These are phyloP conservation scores for Mus caroli DNA, from an alignment of 2,797 vertebrate genomes.

Conservation along the genomic window DNA sequence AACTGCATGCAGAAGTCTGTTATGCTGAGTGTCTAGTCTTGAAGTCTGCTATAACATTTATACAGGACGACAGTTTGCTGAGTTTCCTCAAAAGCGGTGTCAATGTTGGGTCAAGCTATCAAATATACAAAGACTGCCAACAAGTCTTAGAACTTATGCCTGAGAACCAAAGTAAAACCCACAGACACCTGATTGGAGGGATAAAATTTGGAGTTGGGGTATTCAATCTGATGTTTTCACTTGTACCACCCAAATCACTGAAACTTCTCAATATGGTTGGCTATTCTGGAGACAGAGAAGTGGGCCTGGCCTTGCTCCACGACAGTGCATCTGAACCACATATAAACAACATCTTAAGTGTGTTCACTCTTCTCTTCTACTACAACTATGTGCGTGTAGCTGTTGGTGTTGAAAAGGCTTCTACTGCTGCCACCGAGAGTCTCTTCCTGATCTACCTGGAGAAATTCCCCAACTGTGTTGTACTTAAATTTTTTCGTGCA, in stretches of 20 bases:
- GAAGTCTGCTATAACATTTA: slow-evolving; percentile 69
- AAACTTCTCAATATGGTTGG: slow-evolving; percentile 74
- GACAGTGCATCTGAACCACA: slow-evolving; percentile 89
- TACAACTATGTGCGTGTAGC: slow-evolving; percentile 91
- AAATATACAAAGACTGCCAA: slow-evolving; percentile 83
- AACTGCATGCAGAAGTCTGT: slow-evolving; percentile 81
- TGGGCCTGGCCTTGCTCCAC: slow-evolving; percentile 75
- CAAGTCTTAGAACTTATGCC: slow-evolving; percentile 61
- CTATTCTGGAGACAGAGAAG: slow-evolving; percentile 67
- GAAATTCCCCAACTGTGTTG: slow-evolving; percentile 92
- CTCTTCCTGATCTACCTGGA: slow-evolving; percentile 89
- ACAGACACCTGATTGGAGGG: slow-evolving; percentile 74
- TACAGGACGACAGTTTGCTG: slow-evolving; percentile 76
- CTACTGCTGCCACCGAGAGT: slow-evolving; percentile 87
- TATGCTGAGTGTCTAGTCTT: slow-evolving; percentile 81
- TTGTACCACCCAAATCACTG: slow-evolving; percentile 77
- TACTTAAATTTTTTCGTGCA: slow-evolving; percentile 92
- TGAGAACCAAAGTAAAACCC: slow-evolving; percentile 65
- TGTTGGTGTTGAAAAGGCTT: slow-evolving; percentile 88
- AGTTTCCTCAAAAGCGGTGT: slow-evolving; percentile 75
- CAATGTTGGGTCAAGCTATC: slow-evolving; percentile 74
- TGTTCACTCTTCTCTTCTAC: slow-evolving; percentile 91
- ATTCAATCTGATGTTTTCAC: slow-evolving; percentile 79
- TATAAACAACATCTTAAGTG: slow-evolving; percentile 91
- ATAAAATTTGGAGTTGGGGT: slow-evolving; percentile 80